A percentile compares a stretch with the other conserved stretches of the same genome.
phyloP scores from a whole-genome alignment of 1,140 invertebrate genomes.

The Mercenaria mercenaria region DNA sequence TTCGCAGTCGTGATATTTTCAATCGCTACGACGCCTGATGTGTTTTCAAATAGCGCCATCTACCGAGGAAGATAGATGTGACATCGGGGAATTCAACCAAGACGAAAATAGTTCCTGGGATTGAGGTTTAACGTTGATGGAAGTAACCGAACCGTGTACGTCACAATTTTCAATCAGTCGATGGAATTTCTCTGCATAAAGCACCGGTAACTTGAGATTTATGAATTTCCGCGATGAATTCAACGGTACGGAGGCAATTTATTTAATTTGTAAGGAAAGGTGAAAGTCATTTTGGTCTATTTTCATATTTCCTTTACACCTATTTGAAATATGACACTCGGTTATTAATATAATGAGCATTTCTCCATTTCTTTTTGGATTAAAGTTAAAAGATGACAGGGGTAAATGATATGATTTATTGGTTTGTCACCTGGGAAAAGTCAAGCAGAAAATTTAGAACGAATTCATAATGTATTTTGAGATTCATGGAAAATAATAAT shows the following conservation, averaged over 20 bases:
- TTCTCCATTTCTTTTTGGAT: conserved; percentile 8
- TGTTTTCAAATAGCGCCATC: conserved; percentile 16
- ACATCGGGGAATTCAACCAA: conserved; percentile 58
- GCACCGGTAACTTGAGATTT: conserved; percentile 42
- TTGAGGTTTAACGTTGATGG: conserved; percentile 18
- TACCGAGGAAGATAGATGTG: conserved; percentile 60
- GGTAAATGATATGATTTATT: not conserved
- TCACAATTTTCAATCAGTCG: conserved; percentile 31
- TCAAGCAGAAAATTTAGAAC: conserved; percentile 13
- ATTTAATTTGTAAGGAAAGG: conserved; percentile 47
- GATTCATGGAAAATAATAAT: not conserved
- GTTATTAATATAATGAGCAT: conserved; percentile 54
- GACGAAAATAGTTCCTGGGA: conserved; percentile 52
- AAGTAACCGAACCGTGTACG: not conserved
- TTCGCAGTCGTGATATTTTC: conserved; percentile 51
- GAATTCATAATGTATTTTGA: not conserved
- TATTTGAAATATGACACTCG: conserved; percentile 49
- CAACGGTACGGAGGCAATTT: conserved; percentile 32
- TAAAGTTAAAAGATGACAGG: conserved; percentile 16
- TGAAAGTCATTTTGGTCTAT: conserved; percentile 21
- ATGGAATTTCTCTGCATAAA: conserved; percentile 8
- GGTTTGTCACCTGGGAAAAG: conserved; percentile 2
- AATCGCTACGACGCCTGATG: conserved; percentile 53
- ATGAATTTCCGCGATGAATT: conserved; percentile 20
- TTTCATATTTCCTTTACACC: conserved; percentile 45